These are phyloP conservation scores for Apogon talboti DNA, from an alignment of 2,797 vertebrate species.

Conservation along the genomic window DNA sequence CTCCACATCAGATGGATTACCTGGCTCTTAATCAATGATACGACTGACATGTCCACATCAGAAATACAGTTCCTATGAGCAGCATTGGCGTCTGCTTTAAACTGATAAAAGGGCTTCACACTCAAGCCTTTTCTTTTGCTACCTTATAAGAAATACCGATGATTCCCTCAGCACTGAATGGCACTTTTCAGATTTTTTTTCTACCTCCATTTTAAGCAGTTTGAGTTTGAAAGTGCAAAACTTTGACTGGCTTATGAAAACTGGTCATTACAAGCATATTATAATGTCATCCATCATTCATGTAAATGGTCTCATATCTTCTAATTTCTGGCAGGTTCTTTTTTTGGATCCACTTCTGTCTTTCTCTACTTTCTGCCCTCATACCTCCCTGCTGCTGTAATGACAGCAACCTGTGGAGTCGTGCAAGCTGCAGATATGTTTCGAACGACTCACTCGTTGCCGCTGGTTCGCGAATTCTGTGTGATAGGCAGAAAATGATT, in stretches of 20 bases:
- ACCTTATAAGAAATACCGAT: constrained; percentile 35
- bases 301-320: constrained; percentile 46
- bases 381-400: constrained; percentile 48
- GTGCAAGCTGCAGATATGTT: constrained; percentile 36
- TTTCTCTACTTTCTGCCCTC: constrained; percentile 21
- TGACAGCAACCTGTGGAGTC: constrained; percentile 64
- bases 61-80: constrained; percentile 42
- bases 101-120: constrained; percentile 67
- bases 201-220: constrained; percentile 12
- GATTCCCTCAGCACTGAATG: constrained; percentile 9
- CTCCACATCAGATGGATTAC: constrained; percentile 74
- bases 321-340: constrained; percentile 47
- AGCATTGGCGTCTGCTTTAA: constrained; percentile 51
- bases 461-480: constrained; percentile 44
- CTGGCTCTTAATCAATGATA: constrained; percentile 71
- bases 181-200: constrained; percentile 32
- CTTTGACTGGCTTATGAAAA: constrained; percentile 45
- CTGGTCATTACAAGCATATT: constrained; percentile 49
- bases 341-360: constrained; percentile 32
- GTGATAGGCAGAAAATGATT: constrained; percentile 77
- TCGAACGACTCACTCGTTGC: constrained; percentile 38
- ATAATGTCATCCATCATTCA: constrained; percentile 62
- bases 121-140: constrained; percentile 30
- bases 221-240: constrained; percentile 29
- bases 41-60: constrained; percentile 68